Evolutionary conservation across 2,797 vertebrate species (phyloP), one percentile per base, ranked within the genome.

Genomic region (Rhyacichthys aspro): DNA sequence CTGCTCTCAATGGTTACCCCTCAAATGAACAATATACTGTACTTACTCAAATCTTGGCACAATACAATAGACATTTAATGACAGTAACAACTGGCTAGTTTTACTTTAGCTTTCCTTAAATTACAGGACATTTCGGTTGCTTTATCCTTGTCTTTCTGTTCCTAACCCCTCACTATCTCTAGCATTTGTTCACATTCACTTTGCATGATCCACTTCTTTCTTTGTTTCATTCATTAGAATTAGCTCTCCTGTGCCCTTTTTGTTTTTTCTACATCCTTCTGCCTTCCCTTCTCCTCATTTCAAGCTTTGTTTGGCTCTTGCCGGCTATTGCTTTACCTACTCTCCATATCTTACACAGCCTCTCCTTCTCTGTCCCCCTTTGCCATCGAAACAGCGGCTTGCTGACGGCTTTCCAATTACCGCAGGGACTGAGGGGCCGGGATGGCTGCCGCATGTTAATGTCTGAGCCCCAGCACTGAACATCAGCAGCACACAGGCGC

Each of bases 321-420:
- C 61, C 76, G 70, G 52, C 54, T 67, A 34, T 68, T 73, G 74
- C 63, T 70, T 79, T 81, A 66, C 50, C 52, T 55, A 59, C 63
- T 69, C 57, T 60, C 70, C 61, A 52, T 69, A 72, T 78, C 59
- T 63, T 48, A 38, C 48, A 52, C 66, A 49, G 47, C 60, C 75
- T 69, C 65, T 73, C 64, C 49, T 67, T 77, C 53, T 67, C 45
- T 66, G 57, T 66, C 59, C 73, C 60, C 49, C 71, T 60, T 59
- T 64, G 55, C 64, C 58, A 71, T 80, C 44, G 57, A 83, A 86
- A 86, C 89, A 87, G 76, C 46, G 59, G 62, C 82, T 88, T 66
- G 72, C 73, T 85, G 88, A 91, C 74, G 87, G 84, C 85, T 92
- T 93, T 92, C 89, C 91, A 91, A 93, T 92, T 91, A 93, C 88